A percentile compares a stretch with the other conserved stretches of the same genome.
Conservation (phyloP, 2,113 vertebrate genomes). For the Saiga tatarica region DNA sequence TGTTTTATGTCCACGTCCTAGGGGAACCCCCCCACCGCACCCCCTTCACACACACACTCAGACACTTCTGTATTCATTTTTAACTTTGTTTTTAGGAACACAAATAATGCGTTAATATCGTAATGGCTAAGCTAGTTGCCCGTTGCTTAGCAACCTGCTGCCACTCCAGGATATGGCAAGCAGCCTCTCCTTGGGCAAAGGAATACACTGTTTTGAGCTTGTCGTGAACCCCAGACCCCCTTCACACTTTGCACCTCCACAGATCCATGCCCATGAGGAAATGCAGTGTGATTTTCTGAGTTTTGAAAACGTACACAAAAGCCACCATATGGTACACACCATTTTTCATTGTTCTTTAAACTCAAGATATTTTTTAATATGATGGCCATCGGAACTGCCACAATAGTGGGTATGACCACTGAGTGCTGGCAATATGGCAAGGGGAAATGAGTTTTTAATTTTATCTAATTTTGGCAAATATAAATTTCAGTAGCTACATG, state of each 20-base stretch:
- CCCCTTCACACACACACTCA: not conserved
- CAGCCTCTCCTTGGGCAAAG: not conserved
- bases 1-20: too few relatives aligned
- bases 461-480: not conserved
- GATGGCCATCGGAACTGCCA: rapidly evolving
- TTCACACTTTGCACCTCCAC: not conserved
- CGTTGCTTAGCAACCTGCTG: not conserved
- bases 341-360: not conserved
- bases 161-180: not conserved
- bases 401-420: rapidly evolving
- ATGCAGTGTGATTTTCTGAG: not conserved
- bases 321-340: rapidly evolving
- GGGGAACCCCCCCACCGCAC: not conserved
- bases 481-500: not conserved
- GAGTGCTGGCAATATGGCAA: rapidly evolving
- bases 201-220: not conserved
- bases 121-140: not conserved
- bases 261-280: not conserved
- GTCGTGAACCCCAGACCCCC: not conserved
- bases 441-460: rapidly evolving
- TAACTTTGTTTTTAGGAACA: not conserved
- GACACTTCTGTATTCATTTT: not conserved
- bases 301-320: not conserved
- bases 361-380: not conserved
- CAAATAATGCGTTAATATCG: not conserved